phyloP scores from a whole-genome alignment of 2,797 vertebrate species.

The Protonibea diacanthus region DNA sequence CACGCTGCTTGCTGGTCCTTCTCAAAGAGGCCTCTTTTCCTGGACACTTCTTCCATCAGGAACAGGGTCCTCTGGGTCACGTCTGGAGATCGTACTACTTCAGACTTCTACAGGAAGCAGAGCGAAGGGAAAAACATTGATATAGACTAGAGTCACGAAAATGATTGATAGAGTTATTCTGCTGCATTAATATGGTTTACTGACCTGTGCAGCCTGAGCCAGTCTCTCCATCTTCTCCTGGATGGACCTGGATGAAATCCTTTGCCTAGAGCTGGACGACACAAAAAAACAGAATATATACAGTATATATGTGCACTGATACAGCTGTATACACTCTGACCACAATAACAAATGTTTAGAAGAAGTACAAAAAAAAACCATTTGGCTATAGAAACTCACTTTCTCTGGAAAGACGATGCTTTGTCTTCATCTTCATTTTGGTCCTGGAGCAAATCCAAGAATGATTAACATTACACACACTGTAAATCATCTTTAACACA shows the following conservation, averaged over 20 bases:
- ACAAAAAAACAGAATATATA: background rate
- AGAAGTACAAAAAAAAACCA: background rate
- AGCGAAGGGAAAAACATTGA: background rate
- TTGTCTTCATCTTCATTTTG: slow-evolving; percentile 74
- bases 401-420: slow-evolving; percentile 80
- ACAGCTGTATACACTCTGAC: background rate
- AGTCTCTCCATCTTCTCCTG: slow-evolving; percentile 94
- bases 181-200: background rate
- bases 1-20: slow-evolving; percentile 76
- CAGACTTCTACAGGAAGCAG: slow-evolving; percentile 85
- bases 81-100: slow-evolving; percentile 75
- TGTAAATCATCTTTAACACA: slow-evolving; percentile 7
- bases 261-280: slow-evolving; percentile 85
- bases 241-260: slow-evolving; percentile 88
- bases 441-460: slow-evolving; percentile 62
- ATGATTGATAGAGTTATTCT: background rate
- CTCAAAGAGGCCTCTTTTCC: slow-evolving; percentile 93
- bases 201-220: slow-evolving; percentile 91
- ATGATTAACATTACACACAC: slow-evolving; percentile 10
- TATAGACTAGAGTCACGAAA: background rate
- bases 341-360: background rate
- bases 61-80: slow-evolving; percentile 83
- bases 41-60: slow-evolving; percentile 89
- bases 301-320: background rate
- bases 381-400: slow-evolving; percentile 65